Conservation (phyloP, 2,888 invertebrate genomes). For the Heliconius hortense region DNA sequence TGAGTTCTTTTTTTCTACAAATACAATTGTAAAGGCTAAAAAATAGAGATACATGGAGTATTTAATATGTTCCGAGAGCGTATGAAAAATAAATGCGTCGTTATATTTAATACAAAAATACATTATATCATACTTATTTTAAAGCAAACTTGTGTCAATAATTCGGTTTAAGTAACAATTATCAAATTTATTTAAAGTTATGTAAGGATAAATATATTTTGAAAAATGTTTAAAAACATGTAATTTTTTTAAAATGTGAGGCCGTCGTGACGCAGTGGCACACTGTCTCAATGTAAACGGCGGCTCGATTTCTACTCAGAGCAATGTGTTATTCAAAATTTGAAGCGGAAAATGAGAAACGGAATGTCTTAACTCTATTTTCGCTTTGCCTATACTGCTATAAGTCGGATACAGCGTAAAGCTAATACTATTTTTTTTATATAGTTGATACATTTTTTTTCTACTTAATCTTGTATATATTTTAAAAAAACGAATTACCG, state of each 20-base stretch:
- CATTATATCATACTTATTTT: conserved; percentile 31
- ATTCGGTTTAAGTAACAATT: conserved; percentile 41
- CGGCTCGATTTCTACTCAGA: too few species aligned
- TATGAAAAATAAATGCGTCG: conserved; percentile 51
- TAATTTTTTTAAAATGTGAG: background rate
- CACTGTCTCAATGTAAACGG: too few species aligned
- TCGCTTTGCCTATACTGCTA: background rate
- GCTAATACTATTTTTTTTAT: background rate
- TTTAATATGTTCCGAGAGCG: conserved; percentile 30
- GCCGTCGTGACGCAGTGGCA: too few species aligned
- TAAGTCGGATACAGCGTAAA: background rate
- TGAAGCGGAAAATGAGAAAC: too few species aligned
- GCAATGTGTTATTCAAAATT: too few species aligned
- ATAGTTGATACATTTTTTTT: background rate
- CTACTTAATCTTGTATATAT: too few species aligned
- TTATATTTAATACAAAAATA: conserved; percentile 44
- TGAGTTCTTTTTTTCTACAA: conserved; percentile 34
- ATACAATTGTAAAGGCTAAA: conserved; percentile 22
- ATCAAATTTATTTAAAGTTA: too few species aligned
- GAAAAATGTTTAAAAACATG: too few species aligned
- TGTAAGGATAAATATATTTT: too few species aligned
- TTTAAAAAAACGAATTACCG: conserved; percentile 40
- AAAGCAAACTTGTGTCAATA: conserved; percentile 10
- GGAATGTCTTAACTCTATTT: too few species aligned
- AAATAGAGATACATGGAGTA: conserved; percentile 32